Evolutionary conservation across 2,797 vertebrate species (phyloP).

Genomic region (Bucorvus abyssinicus): DNA sequence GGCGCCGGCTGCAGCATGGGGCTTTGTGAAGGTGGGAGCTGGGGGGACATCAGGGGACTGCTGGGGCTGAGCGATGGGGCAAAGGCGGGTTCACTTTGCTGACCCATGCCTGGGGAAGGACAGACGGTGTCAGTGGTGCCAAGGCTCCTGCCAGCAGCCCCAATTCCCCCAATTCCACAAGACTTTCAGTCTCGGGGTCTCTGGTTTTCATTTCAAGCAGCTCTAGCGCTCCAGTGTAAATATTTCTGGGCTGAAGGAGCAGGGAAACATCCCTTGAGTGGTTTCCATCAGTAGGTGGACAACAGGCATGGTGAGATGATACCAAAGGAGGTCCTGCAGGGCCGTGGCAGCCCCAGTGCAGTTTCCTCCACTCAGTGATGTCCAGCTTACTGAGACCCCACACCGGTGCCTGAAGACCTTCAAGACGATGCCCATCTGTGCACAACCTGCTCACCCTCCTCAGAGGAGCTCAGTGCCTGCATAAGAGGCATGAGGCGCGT

Average conservation of each 20-base stretch:
- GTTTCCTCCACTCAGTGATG: neutral
- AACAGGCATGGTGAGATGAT: neutral
- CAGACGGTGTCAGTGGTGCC: accelerated
- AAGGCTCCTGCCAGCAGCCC: no score
- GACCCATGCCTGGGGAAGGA: constrained; percentile 81
- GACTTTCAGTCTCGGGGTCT: neutral
- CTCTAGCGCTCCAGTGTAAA: neutral
- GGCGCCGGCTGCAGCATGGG: constrained; percentile 89
- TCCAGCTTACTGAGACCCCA: neutral
- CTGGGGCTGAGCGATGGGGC: constrained; percentile 88
- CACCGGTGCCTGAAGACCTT: neutral
- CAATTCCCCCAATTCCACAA: neutral
- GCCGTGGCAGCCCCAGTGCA: accelerated
- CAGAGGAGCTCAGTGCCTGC: neutral
- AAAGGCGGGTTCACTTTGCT: constrained; percentile 85
- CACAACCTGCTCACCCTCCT: neutral
- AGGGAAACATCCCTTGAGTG: neutral
- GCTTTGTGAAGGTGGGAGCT: constrained; percentile 87
- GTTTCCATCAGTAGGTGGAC: no score
- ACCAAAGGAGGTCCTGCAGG: neutral
- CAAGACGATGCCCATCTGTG: neutral
- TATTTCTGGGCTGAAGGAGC: neutral
- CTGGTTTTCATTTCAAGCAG: neutral
- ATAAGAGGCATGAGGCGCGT: neutral
- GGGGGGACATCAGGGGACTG: constrained; percentile 90